Conservation (phyloP, 2,113 vertebrate species). For the Propithecus coquereli region DNA sequence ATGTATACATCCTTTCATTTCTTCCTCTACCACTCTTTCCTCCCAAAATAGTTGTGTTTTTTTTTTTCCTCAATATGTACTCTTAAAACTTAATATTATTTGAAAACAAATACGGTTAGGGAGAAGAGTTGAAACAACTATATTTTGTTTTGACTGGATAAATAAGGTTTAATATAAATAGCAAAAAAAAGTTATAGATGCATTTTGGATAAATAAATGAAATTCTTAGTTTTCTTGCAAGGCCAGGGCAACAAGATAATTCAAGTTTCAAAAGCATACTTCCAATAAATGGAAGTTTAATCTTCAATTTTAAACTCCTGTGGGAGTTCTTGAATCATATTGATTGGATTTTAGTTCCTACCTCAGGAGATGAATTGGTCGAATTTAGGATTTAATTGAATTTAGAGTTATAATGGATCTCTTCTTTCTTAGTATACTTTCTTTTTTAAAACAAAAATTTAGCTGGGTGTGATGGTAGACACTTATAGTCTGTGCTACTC, state of each 20-base stretch:
- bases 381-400: slow-evolving; percentile 78
- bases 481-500: too few relatives aligned
- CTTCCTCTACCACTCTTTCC: background rate
- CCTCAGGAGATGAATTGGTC: slow-evolving; percentile 71
- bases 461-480: too few relatives aligned
- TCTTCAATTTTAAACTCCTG: slow-evolving; percentile 68
- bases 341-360: slow-evolving; percentile 76
- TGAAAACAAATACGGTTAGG: background rate
- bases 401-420: slow-evolving; percentile 62
- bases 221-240: slow-evolving; percentile 70
- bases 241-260: slow-evolving; percentile 69
- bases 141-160: slow-evolving; percentile 60
- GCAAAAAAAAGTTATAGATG: slow-evolving; percentile 34
- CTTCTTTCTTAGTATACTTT: slow-evolving; percentile 52
- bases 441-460: background rate
- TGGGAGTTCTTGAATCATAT: slow-evolving; percentile 74
- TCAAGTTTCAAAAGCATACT: slow-evolving; percentile 69
- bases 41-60: background rate
- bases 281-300: slow-evolving; percentile 81
- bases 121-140: background rate
- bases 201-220: slow-evolving; percentile 66
- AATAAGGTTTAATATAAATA: slow-evolving; percentile 39
- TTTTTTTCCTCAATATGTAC: background rate
- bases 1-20: background rate
- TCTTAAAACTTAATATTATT: background rate